Evolutionary conservation across 2,113 vertebrate genomes (phyloP), one percentile per base, ranked within the genome.

Genomic region (Spea bombifrons): DNA sequence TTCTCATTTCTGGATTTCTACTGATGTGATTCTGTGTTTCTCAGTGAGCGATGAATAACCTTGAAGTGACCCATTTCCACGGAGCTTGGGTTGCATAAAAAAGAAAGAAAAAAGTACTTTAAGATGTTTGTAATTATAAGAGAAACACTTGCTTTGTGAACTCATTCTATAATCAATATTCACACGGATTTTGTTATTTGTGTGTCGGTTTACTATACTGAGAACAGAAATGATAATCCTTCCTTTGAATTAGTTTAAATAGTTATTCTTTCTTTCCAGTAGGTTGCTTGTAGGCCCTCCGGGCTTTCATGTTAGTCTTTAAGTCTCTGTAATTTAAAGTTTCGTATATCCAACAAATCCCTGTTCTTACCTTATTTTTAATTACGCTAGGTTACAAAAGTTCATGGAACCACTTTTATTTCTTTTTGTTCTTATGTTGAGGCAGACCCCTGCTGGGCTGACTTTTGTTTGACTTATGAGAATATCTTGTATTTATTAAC

Each of bases 81-180:
- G 75, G 66, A 77, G 75, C 66, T 77, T 67, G 44, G 46, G 17
- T 59, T 71, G 63, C 66, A 77, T 76, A 53, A 77, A 70, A 75
- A 5, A 47, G 50, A 70, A 16, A 16, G 13, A 68, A 69, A 52
- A 77, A 76, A 69, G 63, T 70, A 53, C 75, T 63, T 50, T 63
- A 63, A 70, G 75, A 70, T 70, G 66, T 70, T 49, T 70, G 53
- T 71, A 77, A 70, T 71, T 77, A 77, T 48, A 71, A 17, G 45
- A 46, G 47, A 70, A 70, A 57, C 15, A 17, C 64, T 66, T 76
- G n/a, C 66, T 70, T 70, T 77, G 75, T 71, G 75, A 70, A 70
- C 48, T 17, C 13, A 61, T 77, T 70, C 55, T 49, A 67, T 50
- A 77, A 77, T 77, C 75, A 77, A 77, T 70, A 77, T 43, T 52